Conservation (phyloP, 2,113 vertebrate species). For the Daboia siamensis region DNA sequence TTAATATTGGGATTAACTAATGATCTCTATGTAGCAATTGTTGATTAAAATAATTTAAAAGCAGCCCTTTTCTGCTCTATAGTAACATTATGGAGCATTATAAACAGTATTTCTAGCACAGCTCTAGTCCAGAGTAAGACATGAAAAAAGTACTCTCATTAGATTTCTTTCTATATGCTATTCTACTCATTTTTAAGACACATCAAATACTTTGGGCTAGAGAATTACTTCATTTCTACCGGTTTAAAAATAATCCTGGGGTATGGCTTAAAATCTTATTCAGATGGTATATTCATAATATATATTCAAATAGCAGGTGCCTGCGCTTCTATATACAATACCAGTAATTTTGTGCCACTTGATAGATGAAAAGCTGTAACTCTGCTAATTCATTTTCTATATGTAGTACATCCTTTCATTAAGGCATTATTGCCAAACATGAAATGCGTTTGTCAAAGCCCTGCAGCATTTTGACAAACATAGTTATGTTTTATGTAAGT, state of each 20-base stretch:
- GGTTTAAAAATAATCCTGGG: conserved; percentile 19
- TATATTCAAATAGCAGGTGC: neutral
- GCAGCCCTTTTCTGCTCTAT: neutral
- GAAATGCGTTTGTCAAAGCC: neutral
- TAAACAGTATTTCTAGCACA: neutral
- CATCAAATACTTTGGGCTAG: neutral
- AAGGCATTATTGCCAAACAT: conserved; percentile 19
- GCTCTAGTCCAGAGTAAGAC: neutral
- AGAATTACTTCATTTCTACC: neutral
- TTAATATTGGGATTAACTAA: neutral
- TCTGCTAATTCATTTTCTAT: neutral
- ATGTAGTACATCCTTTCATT: neutral
- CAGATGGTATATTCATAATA: conserved; percentile 1
- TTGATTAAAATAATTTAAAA: neutral
- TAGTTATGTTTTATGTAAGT: neutral
- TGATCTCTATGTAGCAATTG: neutral
- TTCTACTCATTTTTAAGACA: neutral
- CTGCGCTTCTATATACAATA: conserved; percentile 16
- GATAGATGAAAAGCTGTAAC: conserved; percentile 8
- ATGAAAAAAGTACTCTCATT: neutral
- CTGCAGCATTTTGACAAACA: conserved; percentile 6
- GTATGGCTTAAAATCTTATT: neutral
- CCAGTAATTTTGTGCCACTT: conserved; percentile 9
- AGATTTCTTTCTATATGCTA: neutral
- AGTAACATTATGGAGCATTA: neutral